Base-by-base conservation (phyloP, 2,113 vertebrate species). In the Paralichthys olivaceus region DNA sequence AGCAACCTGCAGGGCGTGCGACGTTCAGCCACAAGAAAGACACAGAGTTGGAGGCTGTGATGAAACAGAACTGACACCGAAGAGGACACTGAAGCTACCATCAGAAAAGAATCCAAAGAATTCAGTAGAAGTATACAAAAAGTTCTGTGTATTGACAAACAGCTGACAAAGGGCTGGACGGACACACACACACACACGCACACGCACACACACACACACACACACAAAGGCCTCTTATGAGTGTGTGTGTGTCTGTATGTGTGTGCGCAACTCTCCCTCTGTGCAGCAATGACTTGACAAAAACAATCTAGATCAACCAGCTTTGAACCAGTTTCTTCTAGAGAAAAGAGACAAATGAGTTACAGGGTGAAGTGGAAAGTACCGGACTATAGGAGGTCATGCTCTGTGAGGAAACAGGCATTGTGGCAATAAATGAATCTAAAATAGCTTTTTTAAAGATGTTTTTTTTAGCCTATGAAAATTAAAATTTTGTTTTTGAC, bases 261-360 rank as follows among this genome's bases (percentile, higher is more conserved):
- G 20, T 65, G 51, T n/a, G 26, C 40, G 34, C 22, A 66, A 61
- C 64, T 29, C 64, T 71, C 67, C 25, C 40, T 63, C 29, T 71
- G 34, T 63, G 69, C 40, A 69, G 47, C 73, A 73, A 61, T 73
- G 45, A 60, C 53, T 61, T 43, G 47, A 75, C 66, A 73, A 69
- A 45, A 65, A 57, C 53, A n/a, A 72, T 61, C 69, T 47, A 29
- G 69, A 70, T 76, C 17, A 69, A 73, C 51, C 81, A 29, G 78
- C 75, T 79, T 54, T 74, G 63, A 79, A 68, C 61, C 62, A 29
- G 70, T 75, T 25, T 40, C 4, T 20, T 76, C 20, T 25, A 47
- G 45, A 67, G 63, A 59, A 5, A 32, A 15, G 15, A 23, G 59
- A 51, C n/a, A 53, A 67, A 45, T 60, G 15, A 53, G 40, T 4